These are phyloP conservation scores for Lutjanus erythropterus DNA, from an alignment of 2,113 vertebrate genomes.

Conservation along the genomic window DNA sequence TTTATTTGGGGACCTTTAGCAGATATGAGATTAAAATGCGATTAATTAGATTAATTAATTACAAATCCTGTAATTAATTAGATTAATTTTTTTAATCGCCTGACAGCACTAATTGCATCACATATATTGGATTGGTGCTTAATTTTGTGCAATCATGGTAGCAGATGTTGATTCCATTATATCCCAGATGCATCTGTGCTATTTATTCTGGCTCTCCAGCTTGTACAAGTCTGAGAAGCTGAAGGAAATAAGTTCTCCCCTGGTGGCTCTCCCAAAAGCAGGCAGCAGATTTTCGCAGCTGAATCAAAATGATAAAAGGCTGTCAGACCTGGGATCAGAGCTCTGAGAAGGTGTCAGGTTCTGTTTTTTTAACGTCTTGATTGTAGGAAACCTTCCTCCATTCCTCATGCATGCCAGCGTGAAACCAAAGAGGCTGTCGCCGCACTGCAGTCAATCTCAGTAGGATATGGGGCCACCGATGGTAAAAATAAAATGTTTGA, in stretches of 20 bases:
- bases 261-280: background rate
- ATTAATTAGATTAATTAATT: too few relatives aligned
- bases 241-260: conserved; percentile 8
- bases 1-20: too few relatives aligned
- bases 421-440: conserved; percentile 41
- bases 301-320: conserved; percentile 25
- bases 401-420: conserved; percentile 15
- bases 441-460: conserved; percentile 48
- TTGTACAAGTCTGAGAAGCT: background rate
- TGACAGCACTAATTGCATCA: too few relatives aligned
- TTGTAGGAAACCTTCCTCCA: conserved; percentile 28
- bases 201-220: background rate
- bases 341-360: conserved; percentile 20
- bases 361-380: conserved; percentile 22
- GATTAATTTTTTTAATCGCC: too few relatives aligned
- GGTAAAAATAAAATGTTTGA: conserved; percentile 64
- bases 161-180: background rate
- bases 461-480: conserved; percentile 22
- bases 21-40: too few relatives aligned
- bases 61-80: too few relatives aligned
- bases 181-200: background rate
- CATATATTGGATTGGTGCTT: too few relatives aligned
- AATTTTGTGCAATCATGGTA: background rate
- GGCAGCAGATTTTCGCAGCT: conserved; percentile 15
- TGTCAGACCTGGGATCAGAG: conserved; percentile 43